Percentiles rank a stretch among this genome's conserved stretches.
phyloP scores from a whole-genome alignment of 2,797 vertebrate species.

The Molossus alvarezi region DNA sequence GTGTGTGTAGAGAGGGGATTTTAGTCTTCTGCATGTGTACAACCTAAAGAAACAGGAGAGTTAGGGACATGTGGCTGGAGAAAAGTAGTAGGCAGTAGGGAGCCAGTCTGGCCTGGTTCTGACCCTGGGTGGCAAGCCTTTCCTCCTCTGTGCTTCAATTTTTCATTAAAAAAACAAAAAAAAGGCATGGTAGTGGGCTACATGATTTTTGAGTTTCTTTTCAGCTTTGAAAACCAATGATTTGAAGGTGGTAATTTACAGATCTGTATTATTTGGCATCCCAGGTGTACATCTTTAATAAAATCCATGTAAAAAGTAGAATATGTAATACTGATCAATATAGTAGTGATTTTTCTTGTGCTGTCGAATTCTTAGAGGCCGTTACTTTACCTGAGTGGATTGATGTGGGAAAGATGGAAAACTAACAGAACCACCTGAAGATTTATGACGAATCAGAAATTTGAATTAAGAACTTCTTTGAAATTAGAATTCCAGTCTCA shows the following conservation, averaged over 20 bases:
- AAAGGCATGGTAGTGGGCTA: not conserved
- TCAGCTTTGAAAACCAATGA: slow-evolving; percentile 54
- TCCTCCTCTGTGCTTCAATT: slow-evolving; percentile 48
- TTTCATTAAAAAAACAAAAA: slow-evolving; percentile 34
- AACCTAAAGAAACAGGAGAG: slow-evolving; percentile 12
- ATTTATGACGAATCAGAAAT: slow-evolving; percentile 72
- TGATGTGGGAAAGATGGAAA: slow-evolving; percentile 42
- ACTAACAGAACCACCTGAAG: not conserved
- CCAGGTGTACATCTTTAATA: slow-evolving; percentile 75
- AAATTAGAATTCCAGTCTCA: slow-evolving; percentile 72
- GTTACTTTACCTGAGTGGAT: slow-evolving; percentile 67
- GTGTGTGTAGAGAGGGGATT: not conserved
- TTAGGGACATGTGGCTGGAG: not conserved
- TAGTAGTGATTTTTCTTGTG: slow-evolving; percentile 76
- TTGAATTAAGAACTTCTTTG: slow-evolving; percentile 72
- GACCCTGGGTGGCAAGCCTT: not conserved
- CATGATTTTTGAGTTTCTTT: slow-evolving; percentile 58
- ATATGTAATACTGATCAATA: slow-evolving; percentile 67
- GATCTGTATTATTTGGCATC: slow-evolving; percentile 80
- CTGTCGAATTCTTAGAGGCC: slow-evolving; percentile 71
- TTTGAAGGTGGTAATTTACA: slow-evolving; percentile 83
- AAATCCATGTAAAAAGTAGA: slow-evolving; percentile 75
- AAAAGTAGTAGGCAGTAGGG: not conserved
- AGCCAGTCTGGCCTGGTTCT: slow-evolving; percentile 18
- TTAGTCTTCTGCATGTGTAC: slow-evolving; percentile 1